phyloP scores from a whole-genome alignment of 1,140 invertebrate genomes.

The Hyles euphorbiae region DNA sequence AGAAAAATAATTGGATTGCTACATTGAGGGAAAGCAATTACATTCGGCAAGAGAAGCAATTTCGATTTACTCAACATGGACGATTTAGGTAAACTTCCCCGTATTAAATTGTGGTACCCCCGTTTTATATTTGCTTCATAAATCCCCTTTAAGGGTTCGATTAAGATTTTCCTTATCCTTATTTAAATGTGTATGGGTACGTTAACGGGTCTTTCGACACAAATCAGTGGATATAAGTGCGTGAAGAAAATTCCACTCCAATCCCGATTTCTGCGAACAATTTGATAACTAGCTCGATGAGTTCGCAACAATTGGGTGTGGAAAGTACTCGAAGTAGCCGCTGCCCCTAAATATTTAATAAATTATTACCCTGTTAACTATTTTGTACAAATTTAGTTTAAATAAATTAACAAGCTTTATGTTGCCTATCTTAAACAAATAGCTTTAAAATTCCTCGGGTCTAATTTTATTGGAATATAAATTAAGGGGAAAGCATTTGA shows the following conservation, averaged over 20 bases:
- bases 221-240: not conserved
- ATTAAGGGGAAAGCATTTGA: too few species aligned
- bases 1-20: slow-evolving; percentile 68
- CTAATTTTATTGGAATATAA: too few species aligned
- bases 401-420: too few species aligned
- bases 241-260: slow-evolving; percentile 1
- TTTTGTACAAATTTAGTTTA: too few species aligned
- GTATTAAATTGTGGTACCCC: slow-evolving; percentile 51
- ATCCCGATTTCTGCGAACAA: too few species aligned
- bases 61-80: slow-evolving; percentile 55
- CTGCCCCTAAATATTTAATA: too few species aligned
- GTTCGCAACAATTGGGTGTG: too few species aligned
- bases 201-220: slow-evolving; percentile 11
- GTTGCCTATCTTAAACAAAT: too few species aligned
- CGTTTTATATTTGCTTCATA: slow-evolving; percentile 41
- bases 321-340: too few species aligned
- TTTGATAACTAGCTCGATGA: too few species aligned
- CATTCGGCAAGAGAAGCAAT: slow-evolving; percentile 55
- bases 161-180: slow-evolving; percentile 30
- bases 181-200: slow-evolving; percentile 32
- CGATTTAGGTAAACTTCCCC: slow-evolving; percentile 58
- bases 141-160: slow-evolving; percentile 36
- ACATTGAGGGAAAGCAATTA: slow-evolving; percentile 64
- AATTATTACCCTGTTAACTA: too few species aligned
- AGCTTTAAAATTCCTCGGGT: too few species aligned